Evolutionary conservation across 2,888 invertebrate species (phyloP), one percentile per base, ranked within the genome.

Genomic region (Perizoma flavofasciatum): DNA sequence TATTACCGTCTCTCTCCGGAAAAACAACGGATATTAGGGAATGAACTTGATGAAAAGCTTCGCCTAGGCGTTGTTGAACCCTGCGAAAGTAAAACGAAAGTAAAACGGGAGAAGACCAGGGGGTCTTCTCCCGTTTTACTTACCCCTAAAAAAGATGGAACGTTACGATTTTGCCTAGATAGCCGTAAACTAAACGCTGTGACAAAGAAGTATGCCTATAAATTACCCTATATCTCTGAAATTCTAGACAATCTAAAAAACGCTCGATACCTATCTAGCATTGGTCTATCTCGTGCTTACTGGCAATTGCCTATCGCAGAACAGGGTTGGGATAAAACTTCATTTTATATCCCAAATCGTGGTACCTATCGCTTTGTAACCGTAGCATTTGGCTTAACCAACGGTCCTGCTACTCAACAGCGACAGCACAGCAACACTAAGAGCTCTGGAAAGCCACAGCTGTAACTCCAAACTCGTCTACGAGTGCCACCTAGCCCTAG

Each of bases 161-260:
- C 70, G 37, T 59, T 47, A 0, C 44, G 71, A 5, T 68, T 74
- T 32, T 74, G 74, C 41, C 49, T 73, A 0, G 74, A 74, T 11
- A 70, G 70, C 32, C 33, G 72, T 0, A 71, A 71, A 49, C 34
- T 71, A 0, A 69, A 70, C 41, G 45, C 70, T 0, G 40, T 69
- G 0, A 72, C 68, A 0, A 66, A 57, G 33, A 55, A 55, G 44
- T 65, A 68, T 39, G 61, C 61, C 0, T 55, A 71, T 10, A 65
- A 43, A 37, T 47, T 70, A 4, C 71, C 70, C 4, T 70, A 69
- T 52, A 49, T 76, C 0, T 63, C 71, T 0, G 71, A 73, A 49
- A 74, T 74, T 34, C 44, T 76, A 6, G 73, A 74, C 32, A 73
- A 74, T 34, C 44, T 75, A 1, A 46, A 63, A 0, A 70, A 76